Evolutionary conservation across 2,888 invertebrate genomes (phyloP).

Genomic region (Cybosia mesomella): DNA sequence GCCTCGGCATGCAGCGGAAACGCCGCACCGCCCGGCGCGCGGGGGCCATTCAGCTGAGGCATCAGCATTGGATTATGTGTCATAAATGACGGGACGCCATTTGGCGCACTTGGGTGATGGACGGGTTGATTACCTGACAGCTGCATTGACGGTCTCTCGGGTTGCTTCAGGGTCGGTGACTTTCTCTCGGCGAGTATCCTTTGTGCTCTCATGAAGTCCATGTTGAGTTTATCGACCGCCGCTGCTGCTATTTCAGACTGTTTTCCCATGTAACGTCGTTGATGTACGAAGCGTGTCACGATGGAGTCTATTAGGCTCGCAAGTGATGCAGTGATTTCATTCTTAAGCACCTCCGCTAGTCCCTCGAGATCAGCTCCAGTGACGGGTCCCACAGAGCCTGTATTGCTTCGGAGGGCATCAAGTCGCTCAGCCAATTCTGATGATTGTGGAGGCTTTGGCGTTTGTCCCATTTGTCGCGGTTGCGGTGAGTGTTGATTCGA

Average conservation of each 20-base stretch:
- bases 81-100: slow-evolving; percentile 79
- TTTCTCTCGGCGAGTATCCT: slow-evolving; percentile 94
- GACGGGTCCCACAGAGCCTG: slow-evolving; percentile 89
- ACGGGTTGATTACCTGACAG: slow-evolving; percentile 87
- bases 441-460: slow-evolving; percentile 84
- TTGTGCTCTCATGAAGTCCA: slow-evolving; percentile 93
- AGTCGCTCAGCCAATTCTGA: slow-evolving; percentile 93
- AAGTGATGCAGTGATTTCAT: slow-evolving; percentile 94
- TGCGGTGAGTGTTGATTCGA: slow-evolving; percentile 87
- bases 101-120: slow-evolving; percentile 79
- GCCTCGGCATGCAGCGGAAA: slow-evolving; percentile 90
- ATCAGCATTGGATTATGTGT: slow-evolving; percentile 81
- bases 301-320: slow-evolving; percentile 95
- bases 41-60: slow-evolving; percentile 87
- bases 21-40: slow-evolving; percentile 88
- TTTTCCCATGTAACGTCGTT: slow-evolving; percentile 91
- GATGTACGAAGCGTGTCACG: slow-evolving; percentile 94
- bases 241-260: slow-evolving; percentile 93
- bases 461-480: slow-evolving; percentile 80
- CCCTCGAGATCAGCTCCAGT: slow-evolving; percentile 94
- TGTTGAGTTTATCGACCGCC: slow-evolving; percentile 94
- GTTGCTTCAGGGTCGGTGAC: slow-evolving; percentile 91
- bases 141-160: slow-evolving; percentile 87
- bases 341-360: slow-evolving; percentile 96
- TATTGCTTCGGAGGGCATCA: slow-evolving; percentile 91